Evolutionary conservation across 92 coral and sea anemone species (phyloP), one percentile per base, ranked within the genome.

Genomic region (Palythoa caribaeorum): DNA sequence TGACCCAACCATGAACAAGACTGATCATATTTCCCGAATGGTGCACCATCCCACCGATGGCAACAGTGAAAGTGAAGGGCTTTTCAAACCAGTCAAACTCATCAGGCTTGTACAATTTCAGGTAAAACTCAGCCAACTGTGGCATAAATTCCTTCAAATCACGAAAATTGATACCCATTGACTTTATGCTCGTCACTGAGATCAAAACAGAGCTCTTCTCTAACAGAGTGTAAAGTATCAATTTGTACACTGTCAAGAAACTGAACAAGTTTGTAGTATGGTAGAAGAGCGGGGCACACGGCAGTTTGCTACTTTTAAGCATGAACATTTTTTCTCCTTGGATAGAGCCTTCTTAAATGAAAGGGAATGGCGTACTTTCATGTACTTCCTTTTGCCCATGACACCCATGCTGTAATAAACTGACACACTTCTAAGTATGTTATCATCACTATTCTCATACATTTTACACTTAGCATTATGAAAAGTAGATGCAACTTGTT

Each of bases 21-120:
- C 21, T 74, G 60, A 20, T 92, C 90, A 62, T 92, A 69, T 78
- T 91, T 91, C 20, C 93, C 93, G 50, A 91, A 91, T 2, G 93
- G 91, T 38, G 91, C 93, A 2, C 91, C 87, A 80, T 80, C 91
- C 91, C 86, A 73, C 93, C 93, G 38, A 91, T 72, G 37, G 90
- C 76, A 37, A 91, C 89, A 48, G 70, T 50, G 79, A 91, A 91
- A 54, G 89, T 83, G 39, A 73, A 88, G 36, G 88, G 92, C 66
- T 84, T 51, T 35, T 57, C 93, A 90, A 94, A 94, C 93, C 94
- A 94, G 83, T 90, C 68, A 60, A 94, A 84, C 35, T 94, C 93
- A 38, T 92, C 87, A 9, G 21, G 75, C 16, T 87, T 83, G 83
- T 84, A 89, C 37, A 90, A 76, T 71, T 86, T 91, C 76, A 94